Evolutionary conservation across 2,797 vertebrate genomes (phyloP), one percentile per base, ranked within the genome.

Genomic region (Eulemur mongoz): DNA sequence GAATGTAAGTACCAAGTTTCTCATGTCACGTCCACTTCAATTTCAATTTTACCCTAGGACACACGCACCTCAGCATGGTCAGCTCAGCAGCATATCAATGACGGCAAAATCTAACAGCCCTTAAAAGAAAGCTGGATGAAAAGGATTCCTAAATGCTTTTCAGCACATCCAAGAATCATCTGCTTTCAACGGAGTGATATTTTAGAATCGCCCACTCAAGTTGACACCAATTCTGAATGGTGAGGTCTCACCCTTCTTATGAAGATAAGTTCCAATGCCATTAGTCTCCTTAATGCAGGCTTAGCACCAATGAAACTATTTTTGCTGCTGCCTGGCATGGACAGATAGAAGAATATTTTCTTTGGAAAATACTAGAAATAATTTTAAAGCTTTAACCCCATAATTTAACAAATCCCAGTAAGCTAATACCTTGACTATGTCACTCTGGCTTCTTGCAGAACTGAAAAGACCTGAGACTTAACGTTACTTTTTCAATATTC

Each of bases 191-290:
- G 65, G 79, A 75, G 40, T 91, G 89, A 83, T 97, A 93, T 93
- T 94, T 97, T 73, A 95, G 70, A 95, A 85, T 97, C 14, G 0
- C 91, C 94, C 70, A 96, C 91, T 97, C 95, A 82, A 89, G 91
- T 40, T 97, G 95, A 97, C 89, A 95, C n/a, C 80, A 75, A 1
- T 95, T 94, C 65, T 97, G 95, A 97, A 98, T 95, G 75, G 79
- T 1, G 8, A 96, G 85, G 82, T 96, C 94, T 95, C 88, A 97
- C 81, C 91, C 78, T 96, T 95, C 59, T 84, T 95, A 67, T 50
- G 75, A 96, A 94, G 90, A 93, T 96, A 91, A 91, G 54, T 95
- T 94, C 70, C 91, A 86, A 3, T 30, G 52, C 61, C 73, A 89
- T 97, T 91, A 91, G 94, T 96, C 78, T 94, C 89, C 92, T 94